These are phyloP conservation scores for Paradisaea rubra DNA, from an alignment of 2,113 vertebrate species.

Conservation along the genomic window DNA sequence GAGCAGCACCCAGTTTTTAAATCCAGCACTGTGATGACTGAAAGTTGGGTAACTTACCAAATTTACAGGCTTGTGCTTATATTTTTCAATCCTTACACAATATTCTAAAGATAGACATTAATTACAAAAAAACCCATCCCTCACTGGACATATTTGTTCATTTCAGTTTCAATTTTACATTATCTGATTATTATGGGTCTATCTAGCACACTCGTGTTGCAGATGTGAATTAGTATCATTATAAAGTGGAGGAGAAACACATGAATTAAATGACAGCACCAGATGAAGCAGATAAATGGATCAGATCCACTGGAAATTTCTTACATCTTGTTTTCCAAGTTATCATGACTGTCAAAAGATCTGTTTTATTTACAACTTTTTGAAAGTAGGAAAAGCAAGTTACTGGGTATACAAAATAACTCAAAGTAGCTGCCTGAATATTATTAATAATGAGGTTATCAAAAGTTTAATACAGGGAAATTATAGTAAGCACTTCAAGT, in stretches of 20 bases:
- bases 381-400: not conserved
- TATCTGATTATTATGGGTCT: not conserved
- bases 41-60: not conserved
- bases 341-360: not conserved
- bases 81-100: not conserved
- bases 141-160: not conserved
- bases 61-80: not conserved
- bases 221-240: not conserved
- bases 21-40: not conserved
- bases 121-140: fast-evolving
- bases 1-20: not conserved
- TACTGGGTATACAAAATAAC: not conserved
- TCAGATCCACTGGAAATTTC: not conserved
- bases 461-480: not conserved
- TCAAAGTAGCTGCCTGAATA: not conserved
- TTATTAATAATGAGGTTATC: not conserved
- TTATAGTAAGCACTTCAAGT: not conserved
- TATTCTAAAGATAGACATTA: not conserved
- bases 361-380: not conserved
- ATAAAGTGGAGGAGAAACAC: not conserved
- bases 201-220: not conserved
- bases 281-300: not conserved
- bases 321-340: not conserved
- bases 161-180: not conserved
- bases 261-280: not conserved